Evolutionary conservation across 35 echinoderm and acorn worm genomes (phyloP).

Genomic region (Nesometra sesokonis): DNA sequence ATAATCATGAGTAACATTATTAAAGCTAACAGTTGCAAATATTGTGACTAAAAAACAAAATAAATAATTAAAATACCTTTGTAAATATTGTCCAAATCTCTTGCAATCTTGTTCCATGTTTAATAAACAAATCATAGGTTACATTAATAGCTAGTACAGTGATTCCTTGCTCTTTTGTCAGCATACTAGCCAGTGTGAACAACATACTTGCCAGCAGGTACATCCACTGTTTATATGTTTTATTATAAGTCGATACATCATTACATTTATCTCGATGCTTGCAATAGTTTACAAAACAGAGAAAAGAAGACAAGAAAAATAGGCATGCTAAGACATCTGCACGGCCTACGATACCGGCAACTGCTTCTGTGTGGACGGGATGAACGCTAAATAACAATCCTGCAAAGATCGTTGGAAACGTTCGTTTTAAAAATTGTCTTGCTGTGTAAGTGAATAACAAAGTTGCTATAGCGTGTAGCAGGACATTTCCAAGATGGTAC

Average conservation of each 20-base stretch:
- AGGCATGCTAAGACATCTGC: conserved; percentile 78
- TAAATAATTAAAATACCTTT: conserved; percentile 40
- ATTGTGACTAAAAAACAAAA: too few relatives aligned
- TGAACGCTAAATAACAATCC: conserved; percentile 54
- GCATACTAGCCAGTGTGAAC: conserved; percentile 47
- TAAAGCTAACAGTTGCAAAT: too few relatives aligned
- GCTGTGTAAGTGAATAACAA: conserved; percentile 23
- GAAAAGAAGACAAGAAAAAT: conserved; percentile 62
- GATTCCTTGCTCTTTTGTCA: conserved; percentile 88
- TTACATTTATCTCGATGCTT: conserved; percentile 12
- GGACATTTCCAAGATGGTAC: conserved; percentile 68
- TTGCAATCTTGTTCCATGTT: conserved; percentile 17
- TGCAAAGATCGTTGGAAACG: conserved; percentile 16
- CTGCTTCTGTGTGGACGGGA: conserved; percentile 93
- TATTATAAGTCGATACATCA: not conserved
- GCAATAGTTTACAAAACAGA: conserved; percentile 65
- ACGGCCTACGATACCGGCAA: conserved; percentile 78
- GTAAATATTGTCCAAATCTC: conserved; percentile 37
- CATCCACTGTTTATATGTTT: not conserved
- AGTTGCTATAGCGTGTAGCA: conserved; percentile 48
- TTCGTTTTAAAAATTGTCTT: conserved; percentile 7
- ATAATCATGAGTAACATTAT: too few relatives aligned
- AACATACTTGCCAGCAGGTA: conserved; percentile 26
- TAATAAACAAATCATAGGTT: conserved; percentile 77
- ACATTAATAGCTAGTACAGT: conserved; percentile 78